Evolutionary conservation across 2,888 invertebrate genomes (phyloP), one percentile per base, ranked within the genome.

Genomic region (Trissolcus japonicus): DNA sequence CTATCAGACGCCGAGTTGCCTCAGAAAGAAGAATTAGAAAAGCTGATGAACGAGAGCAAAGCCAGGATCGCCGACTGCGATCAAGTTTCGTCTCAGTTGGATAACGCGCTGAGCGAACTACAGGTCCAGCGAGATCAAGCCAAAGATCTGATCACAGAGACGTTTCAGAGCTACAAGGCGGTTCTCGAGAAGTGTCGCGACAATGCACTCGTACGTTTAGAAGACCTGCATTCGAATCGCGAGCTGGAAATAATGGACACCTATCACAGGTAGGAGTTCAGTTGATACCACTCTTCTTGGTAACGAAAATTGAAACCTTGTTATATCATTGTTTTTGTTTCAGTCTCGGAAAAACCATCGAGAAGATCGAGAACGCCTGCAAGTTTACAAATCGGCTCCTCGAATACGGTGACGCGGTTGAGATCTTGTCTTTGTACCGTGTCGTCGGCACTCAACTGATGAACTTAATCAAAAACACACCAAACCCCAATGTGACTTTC

Each of bases 221-320:
- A 94, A 83, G 92, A 92, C 79, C 89, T 95, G 78, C 97, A 98
- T 88, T 94, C 94, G 74, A 94, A 95, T 84, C 93, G 96, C 76
- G 97, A 97, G 89, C 91, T 97, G 46, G 94, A 95, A 88, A 94
- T 97, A 41, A 97, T 97, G 96, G 96, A 97, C 86, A 91, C 95
- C 77, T 93, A 94, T 85, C 94, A 95, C 85, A 93, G 87, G 90
- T 90, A 82, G 17, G 46, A 74, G 16, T 55, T 50, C 25, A 25
- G 6, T 25, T 6, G 25, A 2, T 25, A 25, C 6, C 25, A 25
- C 2, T 25, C 25, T 4, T 25, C 6, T 25, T 25, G 25, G 25
- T 25, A 6, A 3, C 6, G 0, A 4, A 25, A 25, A 6, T 21
- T 25, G 25, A 19, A 0, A 14, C 25, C 14, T 19, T 14, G 16